Base-by-base conservation (phyloP, 2,888 invertebrate species). In the Phrixothrix hirtus region DNA sequence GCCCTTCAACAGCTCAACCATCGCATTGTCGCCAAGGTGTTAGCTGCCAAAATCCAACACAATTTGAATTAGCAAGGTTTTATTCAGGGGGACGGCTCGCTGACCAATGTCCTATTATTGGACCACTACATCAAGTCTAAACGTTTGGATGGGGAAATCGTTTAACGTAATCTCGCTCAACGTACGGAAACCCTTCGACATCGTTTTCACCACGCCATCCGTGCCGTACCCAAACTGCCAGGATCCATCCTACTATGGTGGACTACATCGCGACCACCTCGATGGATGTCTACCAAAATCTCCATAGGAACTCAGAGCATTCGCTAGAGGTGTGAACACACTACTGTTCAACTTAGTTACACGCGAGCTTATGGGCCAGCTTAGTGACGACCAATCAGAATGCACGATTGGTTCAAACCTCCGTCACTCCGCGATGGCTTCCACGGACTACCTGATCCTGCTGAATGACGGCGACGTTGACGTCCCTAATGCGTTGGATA, bases 361-460 rank as follows among this genome's bases (percentile, higher is more conserved):
- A 10, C 26, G 26, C 38, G 26, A 38, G 11, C 27, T 38, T 2
- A 12, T 38, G 2, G 2, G 13, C 9, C 14, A 38, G 13, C 10
- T 38, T 9, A 29, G 7, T n/a, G n/a, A 38, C 13, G 3, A 38
- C 12, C 12, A 12, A n/a, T n/a, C 4, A 12, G 27, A 10, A n/a
- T 9, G 27, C 2, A n/a, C n/a, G n/a, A n/a, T n/a, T n/a, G n/a
- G n/a, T 2, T 4, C 7, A 21, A 7, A 37, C 30, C 15, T 5
- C 12, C 5, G 13, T 5, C 6, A 3, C 5, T 7, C 21, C 21
- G 49, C 36, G 1, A n/a, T 58, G n/a, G 58, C 50, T 1, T 62
- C 59, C 21, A 60, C 62, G 10, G 60, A 62, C 16, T 58, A 62
- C 26, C 29, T 61, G 10, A 17, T 61, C 3, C 27, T 62, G 3